A percentile compares a stretch with the other conserved stretches of the same genome.
Evolutionary conservation across 2,113 vertebrate genomes (phyloP).

Genomic region (Halichoeres trimaculatus): DNA sequence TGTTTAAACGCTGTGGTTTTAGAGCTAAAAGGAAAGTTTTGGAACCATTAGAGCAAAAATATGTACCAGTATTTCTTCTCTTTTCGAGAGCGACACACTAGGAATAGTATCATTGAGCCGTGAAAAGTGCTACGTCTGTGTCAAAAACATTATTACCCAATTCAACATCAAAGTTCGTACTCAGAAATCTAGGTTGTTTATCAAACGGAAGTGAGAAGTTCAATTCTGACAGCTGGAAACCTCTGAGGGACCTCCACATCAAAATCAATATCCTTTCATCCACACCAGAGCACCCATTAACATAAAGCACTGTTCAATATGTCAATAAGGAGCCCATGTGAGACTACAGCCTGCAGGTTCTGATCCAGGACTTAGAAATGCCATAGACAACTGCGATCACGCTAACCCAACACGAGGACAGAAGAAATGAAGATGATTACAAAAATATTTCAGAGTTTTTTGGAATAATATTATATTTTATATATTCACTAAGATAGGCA

Average conservation of each 20-base stretch:
- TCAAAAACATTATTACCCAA: no score
- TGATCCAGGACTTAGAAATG: background rate
- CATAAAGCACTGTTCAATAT: conserved; percentile 21
- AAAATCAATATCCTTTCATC: conserved; percentile 33
- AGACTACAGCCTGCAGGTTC: background rate
- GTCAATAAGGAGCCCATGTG: conserved; percentile 1
- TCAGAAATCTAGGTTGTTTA: no score
- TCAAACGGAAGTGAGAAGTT: background rate
- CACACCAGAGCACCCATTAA: background rate
- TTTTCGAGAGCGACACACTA: background rate
- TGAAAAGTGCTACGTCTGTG: background rate
- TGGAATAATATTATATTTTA: no score
- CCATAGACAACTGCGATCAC: background rate
- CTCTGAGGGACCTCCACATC: background rate
- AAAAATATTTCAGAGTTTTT: no score
- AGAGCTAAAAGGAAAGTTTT: no score
- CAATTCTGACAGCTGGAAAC: background rate
- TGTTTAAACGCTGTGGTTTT: background rate
- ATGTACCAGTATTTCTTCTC: background rate
- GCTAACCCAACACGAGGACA: background rate
- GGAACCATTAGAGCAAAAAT: background rate
- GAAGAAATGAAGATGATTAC: no score
- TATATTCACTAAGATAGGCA: no score
- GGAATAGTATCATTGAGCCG: background rate
- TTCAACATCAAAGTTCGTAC: no score